phyloP scores from a whole-genome alignment of 1,140 invertebrate species.

The Zaprionus africanus region DNA sequence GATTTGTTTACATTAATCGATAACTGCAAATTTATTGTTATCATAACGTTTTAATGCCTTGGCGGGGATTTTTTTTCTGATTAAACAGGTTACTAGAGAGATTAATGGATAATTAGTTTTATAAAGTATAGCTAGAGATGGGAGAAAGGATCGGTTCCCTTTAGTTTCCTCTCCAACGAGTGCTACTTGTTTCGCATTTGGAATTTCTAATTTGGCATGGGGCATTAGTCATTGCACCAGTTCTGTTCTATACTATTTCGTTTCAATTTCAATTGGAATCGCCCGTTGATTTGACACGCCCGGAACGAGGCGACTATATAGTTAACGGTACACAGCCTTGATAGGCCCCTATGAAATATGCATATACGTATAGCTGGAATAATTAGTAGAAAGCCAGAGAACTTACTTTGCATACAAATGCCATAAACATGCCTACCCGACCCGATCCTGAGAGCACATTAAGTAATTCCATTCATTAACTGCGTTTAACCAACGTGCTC shows the following conservation, averaged over 20 bases:
- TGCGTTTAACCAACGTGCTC: slow-evolving; percentile 44
- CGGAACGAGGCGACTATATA: background rate
- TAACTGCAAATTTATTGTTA: background rate
- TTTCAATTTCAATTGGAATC: slow-evolving; percentile 2
- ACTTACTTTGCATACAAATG: slow-evolving; percentile 21
- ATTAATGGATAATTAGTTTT: no score
- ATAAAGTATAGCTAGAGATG: no score
- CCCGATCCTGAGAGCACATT: slow-evolving; percentile 1
- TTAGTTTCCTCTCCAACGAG: background rate
- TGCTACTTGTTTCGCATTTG: background rate
- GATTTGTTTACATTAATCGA: background rate
- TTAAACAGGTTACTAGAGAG: no score
- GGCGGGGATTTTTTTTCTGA: no score
- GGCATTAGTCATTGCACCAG: slow-evolving; percentile 1
- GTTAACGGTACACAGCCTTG: slow-evolving; percentile 19
- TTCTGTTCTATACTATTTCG: background rate
- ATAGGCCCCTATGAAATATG: background rate
- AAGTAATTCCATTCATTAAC: slow-evolving; percentile 69
- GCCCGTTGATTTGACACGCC: background rate
- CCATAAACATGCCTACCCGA: slow-evolving; percentile 9
- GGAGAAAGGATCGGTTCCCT: no score
- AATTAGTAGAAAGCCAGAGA: slow-evolving; percentile 1
- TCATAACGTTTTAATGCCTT: background rate
- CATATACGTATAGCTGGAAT: background rate
- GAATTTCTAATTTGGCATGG: background rate